A percentile compares a stretch with the other conserved stretches of the same genome.
phyloP scores from a whole-genome alignment of 2,797 vertebrate species.

The Rallus crepitans region DNA sequence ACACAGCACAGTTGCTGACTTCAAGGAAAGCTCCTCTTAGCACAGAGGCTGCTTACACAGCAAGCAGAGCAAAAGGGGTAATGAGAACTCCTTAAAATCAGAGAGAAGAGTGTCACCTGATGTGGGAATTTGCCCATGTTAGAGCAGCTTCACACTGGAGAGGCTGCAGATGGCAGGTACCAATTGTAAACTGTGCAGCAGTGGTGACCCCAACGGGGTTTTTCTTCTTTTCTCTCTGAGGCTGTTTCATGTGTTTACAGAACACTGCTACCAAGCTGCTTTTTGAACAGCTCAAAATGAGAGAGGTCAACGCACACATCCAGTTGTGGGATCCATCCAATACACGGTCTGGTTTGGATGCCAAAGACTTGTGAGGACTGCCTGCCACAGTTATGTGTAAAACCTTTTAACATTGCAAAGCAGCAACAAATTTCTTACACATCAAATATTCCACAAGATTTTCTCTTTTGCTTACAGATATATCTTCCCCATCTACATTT shows the following conservation, averaged over 20 bases:
- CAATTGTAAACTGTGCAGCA: neutral
- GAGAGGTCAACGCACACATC: constrained; percentile 69
- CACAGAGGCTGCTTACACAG: constrained; percentile 52
- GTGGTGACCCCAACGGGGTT: neutral
- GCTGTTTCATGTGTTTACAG: neutral
- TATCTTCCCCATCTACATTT: neutral
- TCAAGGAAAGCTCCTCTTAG: constrained; percentile 37
- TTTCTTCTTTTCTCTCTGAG: neutral
- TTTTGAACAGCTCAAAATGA: neutral
- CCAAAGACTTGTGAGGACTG: constrained; percentile 84
- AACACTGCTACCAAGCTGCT: neutral
- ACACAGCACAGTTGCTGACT: constrained; percentile 28
- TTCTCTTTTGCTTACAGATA: constrained; percentile 31
- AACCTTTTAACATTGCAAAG: constrained; percentile 35
- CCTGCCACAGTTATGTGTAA: constrained; percentile 41
- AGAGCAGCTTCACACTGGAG: neutral
- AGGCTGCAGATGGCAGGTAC: neutral
- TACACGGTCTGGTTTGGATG: constrained; percentile 72
- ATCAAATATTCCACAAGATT: constrained; percentile 69
- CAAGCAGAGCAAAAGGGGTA: constrained; percentile 60
- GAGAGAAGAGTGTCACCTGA: neutral
- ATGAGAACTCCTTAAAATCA: neutral
- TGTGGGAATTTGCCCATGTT: neutral
- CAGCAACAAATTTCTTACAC: constrained; percentile 54
- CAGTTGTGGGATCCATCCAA: constrained; percentile 80